A percentile compares a stretch with the other conserved stretches of the same genome.
Evolutionary conservation across 2,113 vertebrate genomes (phyloP).

Genomic region (Carassius carassius): DNA sequence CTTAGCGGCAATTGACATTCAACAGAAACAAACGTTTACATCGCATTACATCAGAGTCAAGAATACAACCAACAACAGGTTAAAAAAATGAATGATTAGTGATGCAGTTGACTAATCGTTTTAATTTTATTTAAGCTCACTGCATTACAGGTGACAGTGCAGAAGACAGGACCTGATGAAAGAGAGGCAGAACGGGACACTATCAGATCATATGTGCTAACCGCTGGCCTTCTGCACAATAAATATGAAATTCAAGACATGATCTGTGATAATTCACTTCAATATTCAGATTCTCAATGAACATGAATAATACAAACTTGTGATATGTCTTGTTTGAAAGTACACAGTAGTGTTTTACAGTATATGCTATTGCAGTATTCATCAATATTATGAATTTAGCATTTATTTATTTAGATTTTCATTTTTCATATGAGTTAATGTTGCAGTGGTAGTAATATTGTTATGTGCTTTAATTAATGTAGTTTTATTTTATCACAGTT

Average conservation of each 20-base stretch:
- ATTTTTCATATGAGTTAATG: no score
- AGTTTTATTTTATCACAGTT: no score
- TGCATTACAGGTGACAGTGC: neutral
- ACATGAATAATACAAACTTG: neutral
- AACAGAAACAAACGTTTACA: neutral
- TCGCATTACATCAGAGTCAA: neutral
- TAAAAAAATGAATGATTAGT: neutral
- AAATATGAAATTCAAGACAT: neutral
- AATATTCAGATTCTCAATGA: neutral
- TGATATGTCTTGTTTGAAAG: neutral
- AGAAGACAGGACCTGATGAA: neutral
- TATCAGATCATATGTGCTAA: no score
- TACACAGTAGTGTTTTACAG: neutral
- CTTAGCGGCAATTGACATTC: constrained; percentile 2
- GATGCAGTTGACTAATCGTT: neutral
- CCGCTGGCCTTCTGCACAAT: neutral
- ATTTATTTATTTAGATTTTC: no score
- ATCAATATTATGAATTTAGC: no score
- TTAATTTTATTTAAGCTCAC: neutral
- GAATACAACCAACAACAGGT: neutral
- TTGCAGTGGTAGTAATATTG: no score
- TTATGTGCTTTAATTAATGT: no score
- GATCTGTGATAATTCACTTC: neutral
- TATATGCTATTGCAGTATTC: no score
- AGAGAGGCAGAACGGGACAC: no score